Evolutionary conservation across 1,140 invertebrate species (phyloP).

Genomic region (Tyrophagus putrescentiae): DNA sequence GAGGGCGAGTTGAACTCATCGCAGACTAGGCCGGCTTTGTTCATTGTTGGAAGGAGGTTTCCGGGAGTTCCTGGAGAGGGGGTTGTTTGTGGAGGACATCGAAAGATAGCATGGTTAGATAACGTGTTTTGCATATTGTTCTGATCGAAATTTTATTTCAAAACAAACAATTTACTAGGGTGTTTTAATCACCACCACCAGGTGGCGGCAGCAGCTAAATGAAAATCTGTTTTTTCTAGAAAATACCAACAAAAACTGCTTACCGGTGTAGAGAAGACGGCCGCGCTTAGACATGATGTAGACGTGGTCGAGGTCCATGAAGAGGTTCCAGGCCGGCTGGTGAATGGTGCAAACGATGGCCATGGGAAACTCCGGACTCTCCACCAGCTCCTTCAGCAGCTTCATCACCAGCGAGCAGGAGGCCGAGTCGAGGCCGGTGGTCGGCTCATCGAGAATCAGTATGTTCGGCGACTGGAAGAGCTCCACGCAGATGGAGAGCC

Average conservation of each 20-base stretch:
- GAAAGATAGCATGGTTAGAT: too few relatives aligned
- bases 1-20: slow-evolving; percentile 20
- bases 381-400: slow-evolving; percentile 3
- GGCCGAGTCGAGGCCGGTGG: slow-evolving; percentile 21
- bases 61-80: slow-evolving; percentile 7
- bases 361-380: slow-evolving; percentile 10
- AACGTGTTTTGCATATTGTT: too few relatives aligned
- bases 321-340: slow-evolving; percentile 18
- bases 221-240: background rate
- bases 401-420: slow-evolving; percentile 11
- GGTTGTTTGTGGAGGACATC: too few relatives aligned
- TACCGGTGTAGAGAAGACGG: slow-evolving; percentile 1
- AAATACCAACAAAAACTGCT: background rate
- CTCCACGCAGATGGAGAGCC: slow-evolving; percentile 84
- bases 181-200: too few relatives aligned
- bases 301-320: slow-evolving; percentile 17
- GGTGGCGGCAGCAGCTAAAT: background rate
- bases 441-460: slow-evolving; percentile 24
- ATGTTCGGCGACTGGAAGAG: slow-evolving; percentile 69
- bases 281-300: slow-evolving; percentile 20
- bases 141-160: too few relatives aligned
- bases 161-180: too few relatives aligned
- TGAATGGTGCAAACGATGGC: slow-evolving; percentile 20
- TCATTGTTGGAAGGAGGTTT: slow-evolving; percentile 4
- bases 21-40: background rate